These are phyloP conservation scores for Diadophis punctatus DNA, from an alignment of 2,113 vertebrate species.

Conservation along the genomic window DNA sequence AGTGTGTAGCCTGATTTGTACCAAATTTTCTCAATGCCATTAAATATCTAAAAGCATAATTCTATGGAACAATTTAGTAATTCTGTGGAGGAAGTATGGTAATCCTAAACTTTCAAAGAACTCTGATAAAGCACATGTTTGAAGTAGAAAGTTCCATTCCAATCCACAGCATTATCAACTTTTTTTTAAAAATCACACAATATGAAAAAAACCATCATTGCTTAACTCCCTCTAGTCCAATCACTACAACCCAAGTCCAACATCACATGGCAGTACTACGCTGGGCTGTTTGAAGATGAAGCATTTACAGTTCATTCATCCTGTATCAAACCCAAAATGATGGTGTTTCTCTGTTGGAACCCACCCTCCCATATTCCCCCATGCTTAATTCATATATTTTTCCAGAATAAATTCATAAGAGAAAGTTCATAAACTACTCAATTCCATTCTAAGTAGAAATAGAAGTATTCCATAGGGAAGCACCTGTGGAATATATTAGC, in stretches of 20 bases:
- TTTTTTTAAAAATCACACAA: not conserved
- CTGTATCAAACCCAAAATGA: not conserved
- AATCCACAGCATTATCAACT: not conserved
- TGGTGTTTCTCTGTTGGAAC: not conserved
- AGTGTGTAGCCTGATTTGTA: not conserved
- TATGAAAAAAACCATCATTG: not conserved
- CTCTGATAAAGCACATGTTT: not conserved
- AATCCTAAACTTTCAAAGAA: not conserved
- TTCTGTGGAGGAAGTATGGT: not conserved
- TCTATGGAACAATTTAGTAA: not conserved
- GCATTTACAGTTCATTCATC: not conserved
- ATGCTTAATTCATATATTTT: not conserved
- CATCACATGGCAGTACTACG: not conserved
- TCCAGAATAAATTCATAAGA: not conserved
- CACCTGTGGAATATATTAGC: not conserved
- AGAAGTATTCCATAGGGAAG: not conserved
- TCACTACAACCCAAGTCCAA: not conserved
- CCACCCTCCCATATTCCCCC: not conserved
- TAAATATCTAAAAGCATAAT: not conserved
- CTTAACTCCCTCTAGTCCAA: not conserved
- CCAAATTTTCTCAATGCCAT: not conserved
- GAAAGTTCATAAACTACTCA: not conserved
- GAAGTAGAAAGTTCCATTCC: not conserved
- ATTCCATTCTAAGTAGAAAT: not conserved
- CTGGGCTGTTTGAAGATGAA: not conserved